Percentiles rank a stretch among this genome's conserved stretches.
Evolutionary conservation across 2,797 vertebrate genomes (phyloP).

Genomic region (Fratercula arctica): DNA sequence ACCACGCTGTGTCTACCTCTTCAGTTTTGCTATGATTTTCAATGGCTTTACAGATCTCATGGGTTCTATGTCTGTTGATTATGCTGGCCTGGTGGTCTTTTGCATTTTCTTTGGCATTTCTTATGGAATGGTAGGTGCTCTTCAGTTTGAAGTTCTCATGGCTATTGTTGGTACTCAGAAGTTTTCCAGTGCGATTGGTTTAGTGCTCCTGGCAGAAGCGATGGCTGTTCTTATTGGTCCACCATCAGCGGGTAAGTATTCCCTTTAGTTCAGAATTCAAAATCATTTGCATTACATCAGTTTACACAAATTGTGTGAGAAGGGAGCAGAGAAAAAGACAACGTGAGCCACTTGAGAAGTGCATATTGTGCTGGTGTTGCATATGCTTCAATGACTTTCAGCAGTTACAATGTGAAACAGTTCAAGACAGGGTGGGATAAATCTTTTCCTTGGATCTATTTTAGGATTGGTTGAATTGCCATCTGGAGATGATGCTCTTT

Average conservation of each 20-base stretch:
- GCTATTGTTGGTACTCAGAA: slow-evolving; percentile 90
- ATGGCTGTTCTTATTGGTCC: slow-evolving; percentile 92
- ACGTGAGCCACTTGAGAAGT: background rate
- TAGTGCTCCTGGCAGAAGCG: slow-evolving; percentile 93
- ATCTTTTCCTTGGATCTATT: background rate
- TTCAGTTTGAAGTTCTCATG: slow-evolving; percentile 99
- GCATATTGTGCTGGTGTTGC: background rate
- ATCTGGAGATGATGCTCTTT: background rate
- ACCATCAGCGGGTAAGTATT: slow-evolving; percentile 87
- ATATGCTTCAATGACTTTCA: background rate
- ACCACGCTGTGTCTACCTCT: slow-evolving; percentile 91
- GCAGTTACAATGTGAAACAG: background rate
- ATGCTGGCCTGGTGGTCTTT: slow-evolving; percentile 85
- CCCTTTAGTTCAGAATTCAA: background rate
- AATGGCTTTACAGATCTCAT: slow-evolving; percentile 90
- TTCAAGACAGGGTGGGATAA: background rate
- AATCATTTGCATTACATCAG: background rate
- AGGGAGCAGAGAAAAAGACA: background rate
- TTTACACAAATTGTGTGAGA: background rate
- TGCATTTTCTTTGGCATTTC: slow-evolving; percentile 97
- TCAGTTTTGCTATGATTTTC: slow-evolving; percentile 93
- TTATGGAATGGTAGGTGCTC: slow-evolving; percentile 96
- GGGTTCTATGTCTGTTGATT: slow-evolving; percentile 83
- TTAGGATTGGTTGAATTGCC: background rate
- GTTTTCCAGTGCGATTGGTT: slow-evolving; percentile 94